Base-by-base conservation (phyloP, 1,140 invertebrate genomes). In the Nasonia longicornis region DNA sequence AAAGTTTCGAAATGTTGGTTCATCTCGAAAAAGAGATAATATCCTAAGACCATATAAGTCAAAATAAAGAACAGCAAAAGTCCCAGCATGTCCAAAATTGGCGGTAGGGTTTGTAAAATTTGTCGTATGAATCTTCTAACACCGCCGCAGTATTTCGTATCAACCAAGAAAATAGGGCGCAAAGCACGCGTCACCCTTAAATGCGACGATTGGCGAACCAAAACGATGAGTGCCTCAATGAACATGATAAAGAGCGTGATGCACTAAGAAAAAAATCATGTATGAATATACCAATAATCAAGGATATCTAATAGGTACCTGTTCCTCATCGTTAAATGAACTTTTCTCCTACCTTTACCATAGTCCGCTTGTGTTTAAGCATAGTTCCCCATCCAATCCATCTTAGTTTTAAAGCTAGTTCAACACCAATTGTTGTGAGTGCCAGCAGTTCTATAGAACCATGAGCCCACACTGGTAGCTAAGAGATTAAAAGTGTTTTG, bases 361-460 rank as follows among this genome's bases (percentile, higher is more conserved):
- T 94, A 11, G 96, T 97, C 82, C 97, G 91, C 88, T 95, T 96
- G 87, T 97, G 96, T 86, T 93, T 94, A 8, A 97, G 89, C 88
- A 97, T 96, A n/a, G 94, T 95, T 83, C 92, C 93, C 93, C 94
- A 95, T 1, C 96, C 96, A 76, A 96, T 95, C 97, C 96, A 98
- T 86, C 95, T 93, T 48, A 96, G 89, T 89, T 97, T 96, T 67
- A 98, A 92, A 70, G 94, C 93, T 45, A 97, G 90, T 89, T 97
- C 96, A 80, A 96, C 90, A 20, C 93, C 94, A 77, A 97, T 95
- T 45, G 96, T 92, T 22, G 93, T 92, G 63, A 98, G 90, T 29
- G 95, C 94, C 83, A 96, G 88, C 45, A 97, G 88, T 90, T 98
- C 96, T 87, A 98, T 93, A 12, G 95, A 95, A n/a, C 95, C 94